A percentile compares a stretch with the other conserved stretches of the same genome.
These are phyloP conservation scores for Caranx melampygus DNA, from an alignment of 2,113 vertebrate species.

Conservation along the genomic window DNA sequence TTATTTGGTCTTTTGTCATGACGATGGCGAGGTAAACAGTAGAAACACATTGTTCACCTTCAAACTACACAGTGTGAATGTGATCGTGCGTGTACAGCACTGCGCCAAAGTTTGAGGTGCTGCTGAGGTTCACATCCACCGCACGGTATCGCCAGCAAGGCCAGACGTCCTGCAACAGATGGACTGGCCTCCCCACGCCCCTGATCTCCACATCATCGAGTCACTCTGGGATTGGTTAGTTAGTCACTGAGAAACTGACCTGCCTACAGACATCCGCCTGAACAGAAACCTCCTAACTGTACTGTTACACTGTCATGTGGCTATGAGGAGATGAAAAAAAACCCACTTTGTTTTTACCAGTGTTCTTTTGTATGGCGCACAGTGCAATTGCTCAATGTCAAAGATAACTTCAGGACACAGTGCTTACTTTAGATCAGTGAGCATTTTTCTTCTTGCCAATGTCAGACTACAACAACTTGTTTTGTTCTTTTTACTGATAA, in stretches of 20 bases:
- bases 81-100: not conserved
- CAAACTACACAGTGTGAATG: not conserved
- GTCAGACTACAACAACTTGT: not conserved
- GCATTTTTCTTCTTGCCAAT: not conserved
- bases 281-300: not conserved
- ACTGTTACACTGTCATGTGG: no score
- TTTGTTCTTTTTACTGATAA: not conserved
- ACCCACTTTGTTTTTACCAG: no score
- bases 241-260: not conserved
- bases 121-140: not conserved
- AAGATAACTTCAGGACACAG: not conserved
- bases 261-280: not conserved
- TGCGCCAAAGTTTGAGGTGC: not conserved
- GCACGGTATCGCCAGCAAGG: not conserved
- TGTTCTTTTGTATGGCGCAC: no score
- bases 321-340: not conserved
- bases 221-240: not conserved
- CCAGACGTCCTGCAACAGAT: not conserved
- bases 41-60: not conserved
- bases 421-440: not conserved
- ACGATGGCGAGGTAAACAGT: not conserved
- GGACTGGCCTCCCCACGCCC: not conserved
- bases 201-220: not conserved
- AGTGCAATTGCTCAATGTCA: not conserved
- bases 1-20: not conserved